These are phyloP conservation scores for Elgaria multicarinata DNA, from an alignment of 2,113 vertebrate genomes.

Conservation along the genomic window DNA sequence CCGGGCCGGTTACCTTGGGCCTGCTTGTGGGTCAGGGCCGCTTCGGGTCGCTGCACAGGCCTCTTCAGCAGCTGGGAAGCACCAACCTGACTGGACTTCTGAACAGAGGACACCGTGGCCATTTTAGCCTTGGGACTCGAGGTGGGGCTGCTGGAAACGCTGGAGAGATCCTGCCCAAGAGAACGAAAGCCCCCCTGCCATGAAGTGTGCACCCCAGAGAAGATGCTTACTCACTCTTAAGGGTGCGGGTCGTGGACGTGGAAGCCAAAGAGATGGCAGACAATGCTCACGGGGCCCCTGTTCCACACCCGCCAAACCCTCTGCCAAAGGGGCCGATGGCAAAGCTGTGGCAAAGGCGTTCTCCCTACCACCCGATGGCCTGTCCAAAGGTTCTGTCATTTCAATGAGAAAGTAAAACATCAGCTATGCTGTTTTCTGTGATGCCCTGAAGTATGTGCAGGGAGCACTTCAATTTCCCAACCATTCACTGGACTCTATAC, in stretches of 20 bases:
- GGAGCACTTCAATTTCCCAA: neutral
- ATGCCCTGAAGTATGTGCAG: neutral
- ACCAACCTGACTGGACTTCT: slow-evolving; percentile 88
- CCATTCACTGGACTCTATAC: too few relatives aligned
- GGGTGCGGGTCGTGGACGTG: neutral
- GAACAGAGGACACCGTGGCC: slow-evolving; percentile 82
- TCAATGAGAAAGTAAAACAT: neutral
- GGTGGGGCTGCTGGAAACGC: slow-evolving; percentile 95
- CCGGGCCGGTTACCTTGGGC: slow-evolving; percentile 85
- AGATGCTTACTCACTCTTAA: too few relatives aligned
- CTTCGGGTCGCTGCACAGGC: slow-evolving; percentile 86
- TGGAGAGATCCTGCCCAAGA: slow-evolving; percentile 88
- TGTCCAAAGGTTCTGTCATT: neutral
- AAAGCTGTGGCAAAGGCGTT: neutral
- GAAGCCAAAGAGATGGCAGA: neutral
- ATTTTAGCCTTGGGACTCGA: slow-evolving; percentile 95
- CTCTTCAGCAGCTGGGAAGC: slow-evolving; percentile 90
- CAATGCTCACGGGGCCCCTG: neutral
- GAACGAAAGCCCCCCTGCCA: neutral
- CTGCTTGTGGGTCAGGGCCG: slow-evolving; percentile 89
- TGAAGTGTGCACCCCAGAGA: fast-evolving
- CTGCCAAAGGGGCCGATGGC: too few relatives aligned
- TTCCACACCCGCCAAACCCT: neutral
- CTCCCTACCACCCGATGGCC: neutral
- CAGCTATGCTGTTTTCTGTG: neutral